Conservation (phyloP, 2,888 invertebrate species). For the Tiliacea citrago region DNA sequence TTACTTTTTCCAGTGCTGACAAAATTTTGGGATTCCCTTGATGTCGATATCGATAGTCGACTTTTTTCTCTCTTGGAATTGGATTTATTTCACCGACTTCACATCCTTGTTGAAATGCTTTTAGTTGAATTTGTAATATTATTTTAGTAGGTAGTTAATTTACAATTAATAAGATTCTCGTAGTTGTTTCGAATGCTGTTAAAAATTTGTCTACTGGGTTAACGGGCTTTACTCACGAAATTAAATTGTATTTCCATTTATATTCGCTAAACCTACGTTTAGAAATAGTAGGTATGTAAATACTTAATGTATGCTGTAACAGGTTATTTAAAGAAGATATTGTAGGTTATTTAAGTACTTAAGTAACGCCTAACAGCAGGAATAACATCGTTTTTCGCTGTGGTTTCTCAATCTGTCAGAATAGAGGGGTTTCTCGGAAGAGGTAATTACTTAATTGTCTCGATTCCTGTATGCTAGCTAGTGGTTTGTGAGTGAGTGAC, state of each 20-base stretch:
- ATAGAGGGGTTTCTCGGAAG: neutral
- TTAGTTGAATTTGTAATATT: neutral
- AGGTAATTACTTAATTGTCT: neutral
- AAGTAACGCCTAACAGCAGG: neutral
- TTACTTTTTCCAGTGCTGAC: neutral
- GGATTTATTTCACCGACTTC: neutral
- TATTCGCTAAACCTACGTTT: neutral
- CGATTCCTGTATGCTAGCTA: neutral
- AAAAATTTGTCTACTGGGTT: neutral
- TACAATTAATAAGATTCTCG: neutral
- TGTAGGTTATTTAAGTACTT: constrained; percentile 2
- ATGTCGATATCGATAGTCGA: too few relatives aligned
- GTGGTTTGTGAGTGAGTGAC: neutral
- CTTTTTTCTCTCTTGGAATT: constrained; percentile 1
- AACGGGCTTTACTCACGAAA: constrained; percentile 2
- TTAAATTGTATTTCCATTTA: constrained; percentile 10
- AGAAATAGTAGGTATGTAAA: constrained; percentile 3
- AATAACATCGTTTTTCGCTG: neutral
- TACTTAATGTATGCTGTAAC: neutral
- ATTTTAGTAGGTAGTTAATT: constrained; percentile 1
- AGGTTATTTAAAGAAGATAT: constrained; percentile 3
- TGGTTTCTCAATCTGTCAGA: neutral
- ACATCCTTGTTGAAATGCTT: neutral
- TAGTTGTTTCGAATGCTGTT: neutral
- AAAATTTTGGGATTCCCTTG: constrained; percentile 10